Base-by-base conservation (phyloP, 2,888 invertebrate species). In the Busseola fusca region DNA sequence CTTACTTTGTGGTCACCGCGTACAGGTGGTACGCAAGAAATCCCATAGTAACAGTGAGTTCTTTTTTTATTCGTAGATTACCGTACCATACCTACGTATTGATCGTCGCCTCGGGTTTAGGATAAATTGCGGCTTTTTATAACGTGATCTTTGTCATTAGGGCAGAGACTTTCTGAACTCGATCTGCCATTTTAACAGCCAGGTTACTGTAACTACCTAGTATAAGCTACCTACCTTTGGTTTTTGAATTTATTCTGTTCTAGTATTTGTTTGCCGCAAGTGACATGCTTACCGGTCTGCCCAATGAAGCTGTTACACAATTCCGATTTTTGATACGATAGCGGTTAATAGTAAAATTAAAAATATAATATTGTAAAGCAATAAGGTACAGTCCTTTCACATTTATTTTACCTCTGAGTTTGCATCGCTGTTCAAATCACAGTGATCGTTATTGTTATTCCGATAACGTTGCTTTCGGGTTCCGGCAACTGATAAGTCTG, bases 11-110 rank as follows among this genome's bases (percentile, higher is more conserved):
- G 18, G 86, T 94, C 6, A 94, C 96, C 0, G 97, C 97, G 0
- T 97, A 96, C 93, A 91, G 91, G 48, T 96, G 96, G 95, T 97
- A 96, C 84, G 94, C 96, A 0, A 93, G 96, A 67, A 96, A 96
- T 52, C 96, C 96, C 0, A 96, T 97, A 0, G 94, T 97, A 0
- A 97, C 97, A 6, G 97, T 97, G 77, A 93, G 93, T 89, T 64
- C 3, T 40, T 74, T 0, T 45, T 2, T 34, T 74, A 30, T 45
- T 16, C n/a, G 27, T 66, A 25, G 21, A 30, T n/a, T 16, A 48
- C 67, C 16, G 16, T 48, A 50, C 48, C n/a, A 10, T n/a, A n/a
- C n/a, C n/a, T n/a, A n/a, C 7, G 3, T 34, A 21, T 30, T 25
- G 25, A 40, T 60, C 12, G 40, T 40, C n/a, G n/a, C n/a, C 48